Conservation (phyloP, 2,797 vertebrate genomes). For the Myotis daubentonii region DNA sequence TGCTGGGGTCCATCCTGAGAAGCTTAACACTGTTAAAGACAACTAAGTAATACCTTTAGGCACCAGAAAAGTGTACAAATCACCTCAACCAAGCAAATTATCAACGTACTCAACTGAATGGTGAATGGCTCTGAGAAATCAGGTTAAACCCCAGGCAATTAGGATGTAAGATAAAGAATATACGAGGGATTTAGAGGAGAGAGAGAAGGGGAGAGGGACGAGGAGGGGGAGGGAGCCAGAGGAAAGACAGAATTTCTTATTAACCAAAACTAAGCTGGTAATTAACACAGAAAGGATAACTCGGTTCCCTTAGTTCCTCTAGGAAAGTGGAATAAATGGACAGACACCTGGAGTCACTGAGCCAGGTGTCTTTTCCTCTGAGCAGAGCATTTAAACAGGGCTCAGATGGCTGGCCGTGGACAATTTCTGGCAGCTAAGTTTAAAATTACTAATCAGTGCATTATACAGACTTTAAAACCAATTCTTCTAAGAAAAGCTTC, state of each 20-base stretch:
- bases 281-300: slow-evolving; percentile 62
- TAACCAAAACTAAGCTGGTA: slow-evolving; percentile 55
- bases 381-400: not conserved
- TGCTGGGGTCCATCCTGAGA: not conserved
- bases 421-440: not conserved
- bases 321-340: slow-evolving; percentile 69
- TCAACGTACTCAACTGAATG: not conserved
- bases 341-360: slow-evolving; percentile 65
- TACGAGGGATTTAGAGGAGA: not conserved
- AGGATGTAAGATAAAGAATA: not conserved
- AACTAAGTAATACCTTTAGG: not conserved
- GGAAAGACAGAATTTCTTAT: not conserved
- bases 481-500: not conserved
- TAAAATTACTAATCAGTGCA: not conserved
- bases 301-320: slow-evolving; percentile 66
- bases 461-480: not conserved
- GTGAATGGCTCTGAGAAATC: not conserved
- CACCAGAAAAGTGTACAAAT: not conserved
- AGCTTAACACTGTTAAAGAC: not conserved
- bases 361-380: not conserved
- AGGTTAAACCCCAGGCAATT: not conserved
- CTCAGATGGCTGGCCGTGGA: not conserved
- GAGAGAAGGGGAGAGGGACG: not conserved
- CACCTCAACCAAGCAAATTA: not conserved
- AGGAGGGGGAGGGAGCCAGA: not conserved